Conservation (phyloP, 2,888 invertebrate genomes). For the Monopis laevigella region DNA sequence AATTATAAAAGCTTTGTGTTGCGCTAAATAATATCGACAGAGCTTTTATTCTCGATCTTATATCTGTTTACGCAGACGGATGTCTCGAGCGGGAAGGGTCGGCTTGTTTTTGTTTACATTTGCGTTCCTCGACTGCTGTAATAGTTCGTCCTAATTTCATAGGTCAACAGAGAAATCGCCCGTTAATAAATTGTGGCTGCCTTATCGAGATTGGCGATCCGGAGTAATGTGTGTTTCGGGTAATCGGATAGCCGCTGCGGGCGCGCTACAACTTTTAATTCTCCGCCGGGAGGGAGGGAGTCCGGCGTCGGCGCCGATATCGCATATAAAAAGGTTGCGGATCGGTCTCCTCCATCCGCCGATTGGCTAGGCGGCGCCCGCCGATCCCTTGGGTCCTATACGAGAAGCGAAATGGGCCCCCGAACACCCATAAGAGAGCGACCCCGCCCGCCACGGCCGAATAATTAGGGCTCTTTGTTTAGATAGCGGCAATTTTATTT, state of each 20-base stretch:
- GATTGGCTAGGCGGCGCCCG: slow-evolving; percentile 73
- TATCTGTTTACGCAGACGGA: background rate
- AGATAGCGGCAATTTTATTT: slow-evolving; percentile 70
- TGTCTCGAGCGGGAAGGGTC: background rate
- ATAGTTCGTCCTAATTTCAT: slow-evolving; percentile 9
- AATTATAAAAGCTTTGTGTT: slow-evolving; percentile 50
- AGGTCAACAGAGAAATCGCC: slow-evolving; percentile 32
- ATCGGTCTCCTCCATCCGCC: slow-evolving; percentile 63
- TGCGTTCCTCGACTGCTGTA: background rate
- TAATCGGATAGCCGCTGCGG: slow-evolving; percentile 57
- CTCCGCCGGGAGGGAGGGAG: slow-evolving; percentile 38
- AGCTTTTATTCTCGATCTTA: slow-evolving; percentile 26
- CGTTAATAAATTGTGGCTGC: slow-evolving; percentile 49
- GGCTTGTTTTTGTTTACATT: background rate
- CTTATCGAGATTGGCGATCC: slow-evolving; percentile 55
- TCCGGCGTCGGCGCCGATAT: slow-evolving; percentile 58
- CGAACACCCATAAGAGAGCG: slow-evolving; percentile 75
- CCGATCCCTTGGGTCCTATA: slow-evolving; percentile 70
- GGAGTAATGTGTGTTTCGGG: slow-evolving; percentile 50
- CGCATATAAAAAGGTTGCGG: slow-evolving; percentile 66
- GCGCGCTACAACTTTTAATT: slow-evolving; percentile 56
- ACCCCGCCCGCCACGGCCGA: slow-evolving; percentile 72
- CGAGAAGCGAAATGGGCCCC: slow-evolving; percentile 74
- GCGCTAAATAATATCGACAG: slow-evolving; percentile 29
- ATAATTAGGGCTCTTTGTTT: slow-evolving; percentile 73